These are phyloP conservation scores for Catamblyrhynchus diadema DNA, from an alignment of 2,797 vertebrate species.

Conservation along the genomic window DNA sequence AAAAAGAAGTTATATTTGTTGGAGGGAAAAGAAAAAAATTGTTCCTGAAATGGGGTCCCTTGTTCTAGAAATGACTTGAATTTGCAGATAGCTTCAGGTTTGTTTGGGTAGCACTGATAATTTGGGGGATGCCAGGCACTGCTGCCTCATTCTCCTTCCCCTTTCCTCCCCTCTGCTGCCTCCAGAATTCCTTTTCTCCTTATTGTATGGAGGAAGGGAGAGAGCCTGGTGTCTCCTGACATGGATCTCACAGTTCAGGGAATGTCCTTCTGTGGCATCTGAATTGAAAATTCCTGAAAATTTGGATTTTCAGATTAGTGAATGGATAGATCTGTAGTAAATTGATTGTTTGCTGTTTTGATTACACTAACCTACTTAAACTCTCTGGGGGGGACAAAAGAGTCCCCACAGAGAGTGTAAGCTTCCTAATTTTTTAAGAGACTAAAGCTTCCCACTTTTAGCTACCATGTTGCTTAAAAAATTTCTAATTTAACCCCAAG, in stretches of 20 bases:
- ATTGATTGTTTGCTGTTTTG: neutral
- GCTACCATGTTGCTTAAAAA: neutral
- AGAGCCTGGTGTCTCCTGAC: accelerated
- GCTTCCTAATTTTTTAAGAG: neutral
- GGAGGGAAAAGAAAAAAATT: accelerated
- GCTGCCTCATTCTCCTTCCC: neutral
- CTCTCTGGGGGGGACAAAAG: neutral
- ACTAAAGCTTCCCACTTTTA: neutral
- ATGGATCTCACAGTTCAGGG: neutral
- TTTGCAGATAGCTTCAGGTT: neutral
- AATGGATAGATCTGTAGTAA: neutral
- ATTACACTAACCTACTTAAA: neutral
- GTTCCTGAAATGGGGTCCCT: neutral
- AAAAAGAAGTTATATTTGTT: neutral
- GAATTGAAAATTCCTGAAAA: neutral
- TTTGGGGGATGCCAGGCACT: neutral
- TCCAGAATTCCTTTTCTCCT: neutral
- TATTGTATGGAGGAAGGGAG: neutral
- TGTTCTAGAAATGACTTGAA: neutral
- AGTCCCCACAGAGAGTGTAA: too few species aligned
- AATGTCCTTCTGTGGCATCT: neutral
- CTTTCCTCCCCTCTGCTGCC: neutral
- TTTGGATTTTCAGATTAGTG: neutral
- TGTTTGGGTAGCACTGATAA: neutral
- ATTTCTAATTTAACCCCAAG: neutral